Conservation (phyloP, 2,113 vertebrate species). For the Oxygymnocypris stewartii region DNA sequence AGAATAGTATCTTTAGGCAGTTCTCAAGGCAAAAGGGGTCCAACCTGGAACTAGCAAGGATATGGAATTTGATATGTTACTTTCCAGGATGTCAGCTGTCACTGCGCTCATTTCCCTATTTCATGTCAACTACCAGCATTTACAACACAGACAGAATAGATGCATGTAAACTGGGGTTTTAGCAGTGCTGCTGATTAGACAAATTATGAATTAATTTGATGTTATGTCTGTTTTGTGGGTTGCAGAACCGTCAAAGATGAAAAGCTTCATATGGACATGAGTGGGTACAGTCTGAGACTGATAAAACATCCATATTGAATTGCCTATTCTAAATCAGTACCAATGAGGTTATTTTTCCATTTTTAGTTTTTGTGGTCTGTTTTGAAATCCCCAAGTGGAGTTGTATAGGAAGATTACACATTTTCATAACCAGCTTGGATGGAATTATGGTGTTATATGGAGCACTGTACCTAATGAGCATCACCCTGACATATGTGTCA, state of each 20-base stretch:
- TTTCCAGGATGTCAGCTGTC: not conserved
- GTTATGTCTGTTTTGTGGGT: conserved; percentile 16
- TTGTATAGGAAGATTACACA: not conserved
- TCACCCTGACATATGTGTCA: conserved; percentile 42
- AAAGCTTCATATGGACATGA: conserved; percentile 2
- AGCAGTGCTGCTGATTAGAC: conserved; percentile 5
- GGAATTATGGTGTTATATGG: not conserved
- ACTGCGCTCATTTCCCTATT: not conserved
- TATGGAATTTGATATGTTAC: not conserved
- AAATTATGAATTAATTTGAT: conserved; percentile 24
- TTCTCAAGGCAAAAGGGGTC: no score
- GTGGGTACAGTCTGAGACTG: not conserved
- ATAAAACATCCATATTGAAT: not conserved
- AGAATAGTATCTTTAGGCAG: not conserved
- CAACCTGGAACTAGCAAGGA: not conserved
- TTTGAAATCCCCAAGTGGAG: not conserved
- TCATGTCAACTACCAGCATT: not conserved
- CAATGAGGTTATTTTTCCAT: not conserved
- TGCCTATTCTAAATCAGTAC: not conserved
- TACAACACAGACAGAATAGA: not conserved
- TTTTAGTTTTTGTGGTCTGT: conserved; percentile 11
- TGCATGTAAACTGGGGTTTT: not conserved
- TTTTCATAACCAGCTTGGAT: conserved; percentile 19
- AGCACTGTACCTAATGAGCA: conserved; percentile 15
- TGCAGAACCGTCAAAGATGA: not conserved